Base-by-base conservation (phyloP, 2,888 invertebrate genomes). In the Microchrysa polita region DNA sequence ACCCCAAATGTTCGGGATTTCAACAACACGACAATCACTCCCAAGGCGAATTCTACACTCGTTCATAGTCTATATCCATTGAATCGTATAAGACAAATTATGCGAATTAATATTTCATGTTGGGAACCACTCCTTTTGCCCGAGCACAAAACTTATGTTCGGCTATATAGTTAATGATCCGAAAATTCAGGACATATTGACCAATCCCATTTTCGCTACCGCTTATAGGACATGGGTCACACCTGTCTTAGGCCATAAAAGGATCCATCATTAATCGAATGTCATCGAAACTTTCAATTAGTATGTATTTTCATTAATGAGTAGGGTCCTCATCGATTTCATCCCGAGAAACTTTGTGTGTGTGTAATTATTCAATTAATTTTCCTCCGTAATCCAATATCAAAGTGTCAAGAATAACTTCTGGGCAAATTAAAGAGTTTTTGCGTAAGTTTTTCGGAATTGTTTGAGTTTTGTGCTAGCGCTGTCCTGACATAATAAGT, bases 21-120 rank as follows among this genome's bases (percentile, higher is more conserved):
- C 16, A 12, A 48, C n/a, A n/a, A 12, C 48, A 12, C 4, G 48
- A 10, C 12, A n/a, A n/a, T n/a, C n/a, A n/a, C n/a, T n/a, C n/a
- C n/a, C n/a, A n/a, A n/a, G n/a, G n/a, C n/a, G n/a, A n/a, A n/a
- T n/a, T n/a, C n/a, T n/a, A n/a, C n/a, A n/a, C 48, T 48, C 10
- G 4, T 48, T 12, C 48, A 4, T 48, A 4, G 48, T 4, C 12
- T n/a, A 48, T 48, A 22, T 23, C 23, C 59, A 20, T 9, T 59
- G 23, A 20, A 14, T 61, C 40, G 40, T 34, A 71, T 65, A 72
- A 74, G 72, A 67, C 59, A 72, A 72, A 72, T 74, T 74, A 71
- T 57, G 65, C 60, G 72, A 72, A 74, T 74, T 74, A 74, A 74
- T 74, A 74, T 74, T 74, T 74, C 53, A 73, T 74, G 60, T 73